phyloP scores from a whole-genome alignment of 2,888 invertebrate genomes.

The Hipparchia semele region DNA sequence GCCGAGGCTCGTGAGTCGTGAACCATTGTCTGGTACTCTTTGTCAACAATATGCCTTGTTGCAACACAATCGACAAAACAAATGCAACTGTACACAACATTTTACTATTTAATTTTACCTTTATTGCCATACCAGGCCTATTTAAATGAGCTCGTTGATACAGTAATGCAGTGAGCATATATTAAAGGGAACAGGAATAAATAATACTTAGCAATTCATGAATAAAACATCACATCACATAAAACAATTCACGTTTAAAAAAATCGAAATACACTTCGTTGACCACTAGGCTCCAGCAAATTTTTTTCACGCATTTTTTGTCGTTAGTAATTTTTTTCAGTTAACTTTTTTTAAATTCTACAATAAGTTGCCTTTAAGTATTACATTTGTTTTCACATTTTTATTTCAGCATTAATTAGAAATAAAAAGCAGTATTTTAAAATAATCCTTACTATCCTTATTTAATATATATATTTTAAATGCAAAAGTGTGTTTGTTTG shows the following conservation, averaged over 20 bases:
- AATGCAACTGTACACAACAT: constrained; percentile 29
- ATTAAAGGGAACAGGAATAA: constrained; percentile 1
- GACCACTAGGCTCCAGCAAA: no score
- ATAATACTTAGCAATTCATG: constrained; percentile 2
- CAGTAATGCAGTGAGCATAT: constrained; percentile 5
- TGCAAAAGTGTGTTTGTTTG: no score
- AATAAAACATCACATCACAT: not conserved
- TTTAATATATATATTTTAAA: no score
- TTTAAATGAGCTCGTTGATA: constrained; percentile 18
- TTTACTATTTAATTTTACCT: constrained; percentile 30
- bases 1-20: constrained; percentile 34
- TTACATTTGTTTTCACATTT: no score
- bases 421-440: no score
- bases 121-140: constrained; percentile 17
- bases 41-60: constrained; percentile 38
- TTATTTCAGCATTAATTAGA: no score
- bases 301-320: not conserved
- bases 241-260: no score
- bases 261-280: no score
- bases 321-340: no score
- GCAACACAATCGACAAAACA: constrained; percentile 38
- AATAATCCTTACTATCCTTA: no score
- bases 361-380: not conserved
- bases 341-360: no score
- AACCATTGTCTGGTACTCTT: constrained; percentile 38